Evolutionary conservation across 2,888 invertebrate species (phyloP).

Genomic region (Acleris emargana): DNA sequence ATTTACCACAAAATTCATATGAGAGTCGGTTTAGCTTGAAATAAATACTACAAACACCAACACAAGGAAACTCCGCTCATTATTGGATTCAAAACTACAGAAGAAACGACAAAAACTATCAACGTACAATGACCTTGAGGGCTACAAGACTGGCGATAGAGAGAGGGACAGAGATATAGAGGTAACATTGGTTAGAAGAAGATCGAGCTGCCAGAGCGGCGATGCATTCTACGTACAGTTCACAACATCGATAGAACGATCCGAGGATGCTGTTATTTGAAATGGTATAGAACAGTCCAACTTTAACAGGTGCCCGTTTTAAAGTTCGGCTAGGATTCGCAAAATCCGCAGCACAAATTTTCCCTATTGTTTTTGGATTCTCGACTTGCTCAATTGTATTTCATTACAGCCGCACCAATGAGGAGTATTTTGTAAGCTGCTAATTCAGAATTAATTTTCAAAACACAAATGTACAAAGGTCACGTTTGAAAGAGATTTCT

Average conservation of each 20-base stretch:
- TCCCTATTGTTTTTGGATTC: too few relatives aligned
- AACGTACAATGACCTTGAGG: constrained; percentile 69
- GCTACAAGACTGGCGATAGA: constrained; percentile 76
- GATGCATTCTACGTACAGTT: constrained; percentile 79
- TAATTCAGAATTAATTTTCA: too few relatives aligned
- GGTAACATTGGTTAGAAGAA: constrained; percentile 73
- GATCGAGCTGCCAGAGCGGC: constrained; percentile 72
- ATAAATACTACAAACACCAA: constrained; percentile 73
- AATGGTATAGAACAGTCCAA: constrained; percentile 70
- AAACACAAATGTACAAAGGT: background rate
- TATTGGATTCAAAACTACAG: constrained; percentile 72
- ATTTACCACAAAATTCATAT: background rate
- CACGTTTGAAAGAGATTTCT: background rate
- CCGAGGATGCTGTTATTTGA: constrained; percentile 76
- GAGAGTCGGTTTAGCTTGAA: constrained; percentile 61
- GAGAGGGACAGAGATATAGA: constrained; percentile 71
- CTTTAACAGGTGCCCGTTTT: constrained; percentile 9
- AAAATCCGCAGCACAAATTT: background rate
- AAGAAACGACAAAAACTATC: constrained; percentile 81
- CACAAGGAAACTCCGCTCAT: constrained; percentile 76
- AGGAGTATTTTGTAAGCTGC: too few relatives aligned
- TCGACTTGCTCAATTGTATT: too few relatives aligned
- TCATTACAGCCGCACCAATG: too few relatives aligned
- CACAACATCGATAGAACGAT: constrained; percentile 81
- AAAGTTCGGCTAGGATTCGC: constrained; percentile 4